Conservation (phyloP, 2,888 invertebrate genomes). For the Drosophila atroscutellata region DNA sequence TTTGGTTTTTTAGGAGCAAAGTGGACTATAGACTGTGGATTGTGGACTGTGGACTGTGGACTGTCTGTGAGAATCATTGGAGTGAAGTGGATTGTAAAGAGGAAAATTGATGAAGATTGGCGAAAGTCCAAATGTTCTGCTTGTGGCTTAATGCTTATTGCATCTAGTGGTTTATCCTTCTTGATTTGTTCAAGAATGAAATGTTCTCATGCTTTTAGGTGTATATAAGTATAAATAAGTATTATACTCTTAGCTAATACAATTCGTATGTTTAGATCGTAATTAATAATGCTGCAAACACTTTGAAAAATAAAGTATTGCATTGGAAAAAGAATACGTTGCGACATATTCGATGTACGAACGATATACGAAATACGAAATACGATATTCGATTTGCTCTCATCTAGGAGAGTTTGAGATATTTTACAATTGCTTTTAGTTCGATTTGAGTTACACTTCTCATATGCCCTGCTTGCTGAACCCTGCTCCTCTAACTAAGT, state of each 20-base stretch:
- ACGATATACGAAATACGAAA: constrained; percentile 19
- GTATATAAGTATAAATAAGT: constrained; percentile 27
- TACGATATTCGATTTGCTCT: constrained; percentile 32
- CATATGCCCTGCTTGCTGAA: constrained; percentile 24
- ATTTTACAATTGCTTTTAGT: constrained; percentile 74
- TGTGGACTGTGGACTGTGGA: constrained; percentile 27
- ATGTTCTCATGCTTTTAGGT: constrained; percentile 40
- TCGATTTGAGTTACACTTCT: constrained; percentile 43
- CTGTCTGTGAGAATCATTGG: constrained; percentile 15
- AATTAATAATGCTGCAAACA: constrained; percentile 64
- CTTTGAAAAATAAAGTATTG: constrained; percentile 77
- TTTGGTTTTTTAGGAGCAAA: not conserved
- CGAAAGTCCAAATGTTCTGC: constrained; percentile 32
- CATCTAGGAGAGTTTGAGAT: constrained; percentile 41
- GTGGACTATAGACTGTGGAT: constrained; percentile 33
- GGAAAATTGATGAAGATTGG: constrained; percentile 23
- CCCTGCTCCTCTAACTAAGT: constrained; percentile 28
- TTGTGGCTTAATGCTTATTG: constrained; percentile 60
- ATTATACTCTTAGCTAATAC: constrained; percentile 54
- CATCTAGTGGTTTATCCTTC: constrained; percentile 43
- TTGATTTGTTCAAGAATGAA: constrained; percentile 41
- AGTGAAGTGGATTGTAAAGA: constrained; percentile 7
- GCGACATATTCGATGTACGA: constrained; percentile 34
- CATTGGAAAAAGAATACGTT: constrained; percentile 49
- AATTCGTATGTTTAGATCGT: constrained; percentile 39